Percentiles rank a stretch among this genome's conserved stretches.
Conservation (phyloP, 2,113 vertebrate genomes). For the Trematocara stigmaticum region DNA sequence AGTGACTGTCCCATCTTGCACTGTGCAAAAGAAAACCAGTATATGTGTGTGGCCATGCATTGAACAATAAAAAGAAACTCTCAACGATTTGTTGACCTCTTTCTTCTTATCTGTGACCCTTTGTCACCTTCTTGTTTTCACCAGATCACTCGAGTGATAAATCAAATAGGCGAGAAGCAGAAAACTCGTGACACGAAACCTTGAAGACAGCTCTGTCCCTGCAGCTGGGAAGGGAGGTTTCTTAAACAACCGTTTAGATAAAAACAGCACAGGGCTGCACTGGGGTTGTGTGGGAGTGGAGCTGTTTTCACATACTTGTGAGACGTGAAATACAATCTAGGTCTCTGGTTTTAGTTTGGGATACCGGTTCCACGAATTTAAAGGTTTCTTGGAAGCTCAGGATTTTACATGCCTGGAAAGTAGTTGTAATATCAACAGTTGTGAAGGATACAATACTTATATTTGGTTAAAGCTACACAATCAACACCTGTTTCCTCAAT, state of each 20-base stretch:
- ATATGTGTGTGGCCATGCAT: conserved; percentile 60
- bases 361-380: not conserved
- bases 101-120: not conserved
- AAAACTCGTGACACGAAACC: fast-evolving
- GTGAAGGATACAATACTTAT: not conserved
- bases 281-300: not conserved
- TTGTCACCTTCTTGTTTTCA: not conserved
- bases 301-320: not conserved
- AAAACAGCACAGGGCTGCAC: not conserved
- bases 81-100: not conserved
- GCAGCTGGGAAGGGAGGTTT: not conserved
- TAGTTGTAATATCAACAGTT: not conserved
- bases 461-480: not conserved
- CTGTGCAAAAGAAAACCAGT: conserved; percentile 60
- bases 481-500: not conserved
- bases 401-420: fast-evolving
- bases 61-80: conserved; percentile 71
- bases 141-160: not conserved
- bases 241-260: not conserved
- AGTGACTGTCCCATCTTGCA: conserved; percentile 65
- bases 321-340: not conserved
- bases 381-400: not conserved
- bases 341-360: not conserved
- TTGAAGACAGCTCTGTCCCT: not conserved
- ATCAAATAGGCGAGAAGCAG: not conserved